phyloP scores from a whole-genome alignment of 2,113 vertebrate genomes.

The Physeter macrocephalus region DNA sequence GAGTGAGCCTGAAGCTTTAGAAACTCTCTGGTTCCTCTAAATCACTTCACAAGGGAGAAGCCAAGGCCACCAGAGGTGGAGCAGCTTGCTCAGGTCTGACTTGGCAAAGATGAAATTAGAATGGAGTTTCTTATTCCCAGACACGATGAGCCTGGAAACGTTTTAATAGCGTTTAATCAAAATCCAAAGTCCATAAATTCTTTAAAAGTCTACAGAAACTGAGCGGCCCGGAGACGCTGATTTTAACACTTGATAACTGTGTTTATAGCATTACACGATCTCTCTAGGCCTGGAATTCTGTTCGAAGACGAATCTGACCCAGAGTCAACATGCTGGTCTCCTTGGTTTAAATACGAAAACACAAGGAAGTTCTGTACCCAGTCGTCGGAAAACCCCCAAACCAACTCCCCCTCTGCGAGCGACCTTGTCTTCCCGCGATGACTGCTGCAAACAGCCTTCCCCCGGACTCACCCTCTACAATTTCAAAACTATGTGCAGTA shows the following conservation, averaged over 20 bases:
- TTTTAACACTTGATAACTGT: not conserved
- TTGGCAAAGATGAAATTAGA: not conserved
- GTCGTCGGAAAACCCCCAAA: not conserved
- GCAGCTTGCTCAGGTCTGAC: not conserved
- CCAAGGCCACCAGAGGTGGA: not conserved
- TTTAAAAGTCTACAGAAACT: not conserved
- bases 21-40: not conserved
- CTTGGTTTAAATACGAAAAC: not conserved
- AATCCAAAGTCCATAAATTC: not conserved
- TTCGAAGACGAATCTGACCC: not conserved
- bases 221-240: not conserved
- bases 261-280: not conserved
- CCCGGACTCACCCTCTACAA: not conserved
- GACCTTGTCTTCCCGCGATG: not conserved
- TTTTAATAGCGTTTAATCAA: not conserved
- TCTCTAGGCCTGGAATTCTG: not conserved
- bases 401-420: rapidly evolving
- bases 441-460: not conserved
- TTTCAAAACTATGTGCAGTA: not conserved
- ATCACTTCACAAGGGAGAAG: not conserved
- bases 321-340: not conserved
- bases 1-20: not conserved
- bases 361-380: not conserved
- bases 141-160: not conserved
- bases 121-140: not conserved